phyloP scores from a whole-genome alignment of 2,888 invertebrate species.

The Drosophila tripunctata region DNA sequence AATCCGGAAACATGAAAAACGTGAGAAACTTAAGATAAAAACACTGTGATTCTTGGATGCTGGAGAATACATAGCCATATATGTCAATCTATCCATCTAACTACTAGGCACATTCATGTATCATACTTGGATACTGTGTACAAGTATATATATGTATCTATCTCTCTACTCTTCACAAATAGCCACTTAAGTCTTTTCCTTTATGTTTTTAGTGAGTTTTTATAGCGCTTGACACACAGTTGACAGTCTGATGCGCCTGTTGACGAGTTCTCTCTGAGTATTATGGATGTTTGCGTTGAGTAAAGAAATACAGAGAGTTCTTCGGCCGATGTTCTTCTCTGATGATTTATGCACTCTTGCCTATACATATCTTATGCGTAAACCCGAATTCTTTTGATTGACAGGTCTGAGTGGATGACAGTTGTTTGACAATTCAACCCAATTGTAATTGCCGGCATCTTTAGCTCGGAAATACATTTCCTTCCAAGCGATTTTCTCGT shows the following conservation, averaged over 20 bases:
- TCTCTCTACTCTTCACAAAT: conserved; percentile 31
- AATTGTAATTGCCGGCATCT: conserved; percentile 67
- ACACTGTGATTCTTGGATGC: conserved; percentile 30
- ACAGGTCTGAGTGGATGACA: conserved; percentile 84
- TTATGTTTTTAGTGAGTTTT: conserved; percentile 69
- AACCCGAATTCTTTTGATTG: conserved; percentile 80
- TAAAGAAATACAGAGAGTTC: conserved; percentile 21
- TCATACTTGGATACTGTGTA: conserved; percentile 51
- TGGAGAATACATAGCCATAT: conserved; percentile 32
- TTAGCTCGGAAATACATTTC: conserved; percentile 54
- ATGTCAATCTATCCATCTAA: conserved; percentile 16
- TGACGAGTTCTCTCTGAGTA: conserved; percentile 9
- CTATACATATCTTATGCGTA: conserved; percentile 44
- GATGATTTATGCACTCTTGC: conserved; percentile 75
- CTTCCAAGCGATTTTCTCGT: conserved; percentile 76
- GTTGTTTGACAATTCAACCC: conserved; percentile 82
- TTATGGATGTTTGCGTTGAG: conserved; percentile 29
- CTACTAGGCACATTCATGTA: conserved; percentile 42
- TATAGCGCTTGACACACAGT: conserved; percentile 78
- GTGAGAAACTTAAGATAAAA: conserved; percentile 82
- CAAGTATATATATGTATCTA: conserved; percentile 28
- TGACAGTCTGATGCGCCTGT: conserved; percentile 75
- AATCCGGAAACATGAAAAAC: conserved; percentile 82
- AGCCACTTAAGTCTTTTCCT: conserved; percentile 70
- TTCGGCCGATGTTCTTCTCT: conserved; percentile 37